Conservation (phyloP, 2,888 invertebrate genomes). For the Drosophila anomalata region DNA sequence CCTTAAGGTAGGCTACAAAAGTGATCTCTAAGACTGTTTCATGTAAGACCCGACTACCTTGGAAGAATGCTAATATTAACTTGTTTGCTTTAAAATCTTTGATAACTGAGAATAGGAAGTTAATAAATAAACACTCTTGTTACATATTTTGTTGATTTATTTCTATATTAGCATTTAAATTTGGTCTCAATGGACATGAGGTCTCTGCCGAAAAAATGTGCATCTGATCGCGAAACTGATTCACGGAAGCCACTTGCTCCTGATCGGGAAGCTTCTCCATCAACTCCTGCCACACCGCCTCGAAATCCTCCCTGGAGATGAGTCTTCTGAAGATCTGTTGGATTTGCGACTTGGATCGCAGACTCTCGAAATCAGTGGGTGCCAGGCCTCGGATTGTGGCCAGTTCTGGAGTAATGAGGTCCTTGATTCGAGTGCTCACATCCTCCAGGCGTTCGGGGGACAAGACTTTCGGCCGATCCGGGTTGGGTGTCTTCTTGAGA, state of each 20-base stretch:
- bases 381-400: constrained; percentile 59
- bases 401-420: constrained; percentile 69
- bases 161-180: neutral
- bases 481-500: constrained; percentile 44
- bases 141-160: neutral
- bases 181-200: neutral
- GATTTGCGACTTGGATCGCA: constrained; percentile 68
- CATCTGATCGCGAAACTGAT: constrained; percentile 26
- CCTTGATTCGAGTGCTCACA: constrained; percentile 56
- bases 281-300: constrained; percentile 52
- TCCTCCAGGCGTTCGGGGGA: constrained; percentile 11
- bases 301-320: constrained; percentile 34
- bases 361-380: constrained; percentile 65
- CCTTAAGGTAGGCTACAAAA: neutral
- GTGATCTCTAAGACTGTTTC: too few species aligned
- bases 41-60: neutral
- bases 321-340: constrained; percentile 62
- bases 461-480: neutral
- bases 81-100: neutral
- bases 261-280: constrained; percentile 34
- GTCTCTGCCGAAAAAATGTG: neutral
- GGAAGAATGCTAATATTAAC: neutral
- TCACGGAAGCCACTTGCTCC: constrained; percentile 36
- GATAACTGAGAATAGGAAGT: neutral
- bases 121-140: too few species aligned